Base-by-base conservation (phyloP, 2,888 invertebrate genomes). In the Corbicula japonica region DNA sequence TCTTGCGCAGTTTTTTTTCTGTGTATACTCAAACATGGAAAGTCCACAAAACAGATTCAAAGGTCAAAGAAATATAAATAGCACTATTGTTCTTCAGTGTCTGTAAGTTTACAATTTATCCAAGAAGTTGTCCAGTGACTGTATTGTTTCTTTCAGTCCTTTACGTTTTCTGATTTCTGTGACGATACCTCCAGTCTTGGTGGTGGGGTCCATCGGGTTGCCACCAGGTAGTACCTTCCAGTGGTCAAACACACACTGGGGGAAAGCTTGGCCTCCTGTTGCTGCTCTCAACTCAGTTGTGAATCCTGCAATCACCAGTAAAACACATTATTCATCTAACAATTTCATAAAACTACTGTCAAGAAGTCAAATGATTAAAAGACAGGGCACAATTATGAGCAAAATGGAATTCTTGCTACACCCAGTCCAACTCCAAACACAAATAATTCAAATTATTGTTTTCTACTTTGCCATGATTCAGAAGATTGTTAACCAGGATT, bases 181-280 rank as follows among this genome's bases (percentile, higher is more conserved):
- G 60, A 94, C 93, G 68, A 94, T 90, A 52, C 86, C 88, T 68
- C 88, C 91, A 44, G 94, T 94, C 86, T 94, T 94, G 81, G 93
- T 91, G 65, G 87, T 84, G 10, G 91, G 87, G 56, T 99, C 99
- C 93, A 96, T 94, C 86, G 99, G 98, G 94, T 99, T 98, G 94
- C 99, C 98, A 94, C 99, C 98, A 82, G 98, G 98, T 93, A 99
- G 95, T 81, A 98, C 95, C 95, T 99, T 98, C 99, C 99, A 99
- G 94, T 99, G 99, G 94, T 99, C 99, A 94, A 99, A 99, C 93
- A 99, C 99, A 94, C 99, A 99, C 95, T 99, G 99, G 93, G 99
- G 99, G 97, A 99, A 99, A 89, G 99, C 99, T 95, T 99, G 99
- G 50, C 99, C 99, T 87, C 99, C 99, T 80, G 99, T 99, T 95